Evolutionary conservation across 2,113 vertebrate genomes (phyloP), one percentile per base, ranked within the genome.

Genomic region (Alethe diademata): DNA sequence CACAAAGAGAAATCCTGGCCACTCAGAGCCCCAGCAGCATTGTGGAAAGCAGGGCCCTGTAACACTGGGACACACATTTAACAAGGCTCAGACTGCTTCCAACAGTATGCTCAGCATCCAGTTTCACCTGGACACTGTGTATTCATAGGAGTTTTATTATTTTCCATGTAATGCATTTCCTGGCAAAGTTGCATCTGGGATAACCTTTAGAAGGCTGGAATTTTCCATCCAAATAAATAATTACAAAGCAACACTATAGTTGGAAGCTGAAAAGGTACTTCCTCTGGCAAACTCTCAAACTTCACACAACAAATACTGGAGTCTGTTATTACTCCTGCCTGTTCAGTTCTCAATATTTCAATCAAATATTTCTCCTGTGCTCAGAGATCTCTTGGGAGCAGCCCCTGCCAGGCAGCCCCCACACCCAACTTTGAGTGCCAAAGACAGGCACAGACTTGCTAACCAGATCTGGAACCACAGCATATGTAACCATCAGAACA

Each of bases 141-240:
- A 70, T 56, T 65, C 73, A 65, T 4, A 71, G 56, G 15, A 86
- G 36, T 57, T 82, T 79, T 82, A 85, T 65, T 95, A 54, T 94
- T 85, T 78, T 72, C 82, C 86, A 78, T 88, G 82, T 90, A 93
- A 91, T 74, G 69, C 58, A 81, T n/a, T 92, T 87, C 82, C 82
- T 95, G 88, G 92, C 91, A 80, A 79, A 92, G 57, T 2, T 70
- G 70, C 70, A 91, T 82, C 72, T 86, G 78, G 64, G 38, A 88
- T 83, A 79, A 60, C 64, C 43, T 93, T 70, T 48, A 83, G 71
- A 86, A 80, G 65, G 12, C 72, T 60, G 78, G 78, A 93, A 67
- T 83, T 88, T 93, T 95, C 85, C 90, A 93, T 84, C 88, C 82
- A 86, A 88, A 88, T 61, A 61, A 92, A 56, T 88, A 90, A 83